These are phyloP conservation scores for Cherax destructor DNA, from an alignment of 1,140 invertebrate species.

Conservation along the genomic window DNA sequence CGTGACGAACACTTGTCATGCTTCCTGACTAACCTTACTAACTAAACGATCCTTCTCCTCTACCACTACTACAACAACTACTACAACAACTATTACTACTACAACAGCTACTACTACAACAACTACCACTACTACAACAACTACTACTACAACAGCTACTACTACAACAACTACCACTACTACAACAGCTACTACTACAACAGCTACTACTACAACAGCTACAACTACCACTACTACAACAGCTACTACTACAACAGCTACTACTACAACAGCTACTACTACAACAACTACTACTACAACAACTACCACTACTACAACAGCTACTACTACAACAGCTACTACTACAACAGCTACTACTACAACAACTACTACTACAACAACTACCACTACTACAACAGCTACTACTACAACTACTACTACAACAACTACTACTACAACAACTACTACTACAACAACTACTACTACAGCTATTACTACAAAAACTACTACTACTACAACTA, in stretches of 20 bases:
- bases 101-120: too few species aligned
- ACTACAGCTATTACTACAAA: too few species aligned
- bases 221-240: too few species aligned
- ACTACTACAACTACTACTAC: background rate
- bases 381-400: background rate
- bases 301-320: background rate
- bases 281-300: background rate
- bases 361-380: background rate
- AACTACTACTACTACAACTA: too few species aligned
- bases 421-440: background rate
- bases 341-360: background rate
- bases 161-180: background rate
- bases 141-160: background rate
- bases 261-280: background rate
- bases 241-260: background rate
- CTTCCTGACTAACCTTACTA: background rate
- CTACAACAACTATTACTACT: too few species aligned
- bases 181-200: background rate
- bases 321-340: background rate
- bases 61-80: too few species aligned
- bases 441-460: background rate
- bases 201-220: too few species aligned
- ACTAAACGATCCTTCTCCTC: background rate
- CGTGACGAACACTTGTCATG: too few species aligned
- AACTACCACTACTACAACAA: background rate